These are phyloP conservation scores for Meghimatium bilineatum DNA, from an alignment of 2,888 invertebrate genomes.

Conservation along the genomic window DNA sequence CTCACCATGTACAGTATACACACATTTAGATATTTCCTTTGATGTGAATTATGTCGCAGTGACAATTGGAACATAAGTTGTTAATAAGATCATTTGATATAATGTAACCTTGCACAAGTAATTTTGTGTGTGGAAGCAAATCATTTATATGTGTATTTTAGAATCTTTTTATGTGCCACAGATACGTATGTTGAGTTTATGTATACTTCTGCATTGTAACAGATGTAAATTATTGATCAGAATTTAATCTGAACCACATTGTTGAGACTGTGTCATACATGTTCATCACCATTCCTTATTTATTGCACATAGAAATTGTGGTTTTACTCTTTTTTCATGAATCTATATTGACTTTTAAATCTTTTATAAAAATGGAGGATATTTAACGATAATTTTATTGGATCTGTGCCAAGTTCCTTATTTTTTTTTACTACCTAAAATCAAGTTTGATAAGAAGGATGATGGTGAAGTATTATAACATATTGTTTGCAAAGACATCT, in stretches of 20 bases:
- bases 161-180: too few species aligned
- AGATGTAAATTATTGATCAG: neutral
- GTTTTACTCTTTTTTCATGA: neutral
- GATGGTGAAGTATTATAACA: too few species aligned
- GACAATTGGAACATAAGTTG: too few species aligned
- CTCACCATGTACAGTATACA: neutral
- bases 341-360: neutral
- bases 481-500: too few species aligned
- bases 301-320: constrained; percentile 5
- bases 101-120: neutral
- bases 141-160: neutral
- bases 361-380: too few species aligned
- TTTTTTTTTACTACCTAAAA: too few species aligned
- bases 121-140: neutral
- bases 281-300: constrained; percentile 24
- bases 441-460: too few species aligned
- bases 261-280: neutral
- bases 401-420: too few species aligned
- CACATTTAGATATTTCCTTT: too few species aligned
- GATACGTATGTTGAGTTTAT: neutral
- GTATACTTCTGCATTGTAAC: neutral
- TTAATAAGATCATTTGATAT: too few species aligned
- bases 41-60: too few species aligned
- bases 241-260: neutral
- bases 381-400: too few species aligned